These are phyloP conservation scores for Drosophila ustulata DNA, from an alignment of 2,888 invertebrate genomes.

Conservation along the genomic window DNA sequence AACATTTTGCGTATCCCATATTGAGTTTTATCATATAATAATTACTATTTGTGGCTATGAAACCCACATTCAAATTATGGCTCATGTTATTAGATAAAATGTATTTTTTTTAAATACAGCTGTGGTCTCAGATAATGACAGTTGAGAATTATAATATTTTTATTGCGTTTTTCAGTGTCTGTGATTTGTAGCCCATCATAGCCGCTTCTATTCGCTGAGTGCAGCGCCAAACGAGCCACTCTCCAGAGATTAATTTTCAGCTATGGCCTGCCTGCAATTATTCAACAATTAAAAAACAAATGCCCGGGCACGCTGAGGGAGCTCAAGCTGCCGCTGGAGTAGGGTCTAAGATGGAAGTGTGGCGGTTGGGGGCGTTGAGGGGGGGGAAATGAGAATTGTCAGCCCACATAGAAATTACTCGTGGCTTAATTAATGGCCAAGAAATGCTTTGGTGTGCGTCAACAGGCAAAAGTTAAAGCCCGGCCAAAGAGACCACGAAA, in stretches of 20 bases:
- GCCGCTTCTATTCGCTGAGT: not conserved
- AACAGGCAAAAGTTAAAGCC: constrained; percentile 63
- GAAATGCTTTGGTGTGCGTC: constrained; percentile 59
- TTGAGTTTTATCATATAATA: no score
- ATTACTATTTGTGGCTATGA: no score
- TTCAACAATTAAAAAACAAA: constrained; percentile 73
- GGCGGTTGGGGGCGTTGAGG: not conserved
- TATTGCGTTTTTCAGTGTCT: no score
- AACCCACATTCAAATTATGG: no score
- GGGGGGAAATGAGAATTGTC: not conserved
- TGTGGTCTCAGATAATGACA: no score
- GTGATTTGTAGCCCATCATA: not conserved
- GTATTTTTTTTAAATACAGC: no score
- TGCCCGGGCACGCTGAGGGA: constrained; percentile 27
- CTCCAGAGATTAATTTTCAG: constrained; percentile 42
- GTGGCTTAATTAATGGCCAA: constrained; percentile 75
- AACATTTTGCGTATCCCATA: no score
- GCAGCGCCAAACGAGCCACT: constrained; percentile 22
- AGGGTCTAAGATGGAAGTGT: not conserved
- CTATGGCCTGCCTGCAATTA: constrained; percentile 55
- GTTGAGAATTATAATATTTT: no score
- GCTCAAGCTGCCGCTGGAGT: constrained; percentile 6
- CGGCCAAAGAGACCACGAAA: constrained; percentile 56
- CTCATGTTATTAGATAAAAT: no score
- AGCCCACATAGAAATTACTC: constrained; percentile 61